Conservation (phyloP, 2,113 vertebrate genomes). For the Hiodon alosoides region DNA sequence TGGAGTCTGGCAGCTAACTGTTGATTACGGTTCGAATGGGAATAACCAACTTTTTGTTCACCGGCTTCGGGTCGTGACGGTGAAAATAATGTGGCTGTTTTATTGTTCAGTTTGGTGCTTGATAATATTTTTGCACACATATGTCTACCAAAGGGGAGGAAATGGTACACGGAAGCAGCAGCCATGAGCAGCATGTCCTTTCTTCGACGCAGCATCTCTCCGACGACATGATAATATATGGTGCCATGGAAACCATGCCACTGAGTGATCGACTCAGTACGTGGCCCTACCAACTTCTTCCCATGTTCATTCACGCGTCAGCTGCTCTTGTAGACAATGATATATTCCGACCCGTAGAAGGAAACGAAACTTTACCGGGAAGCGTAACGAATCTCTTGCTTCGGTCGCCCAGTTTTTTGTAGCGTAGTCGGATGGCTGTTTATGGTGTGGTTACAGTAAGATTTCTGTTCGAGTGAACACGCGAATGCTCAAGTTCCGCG, state of each 20-base stretch:
- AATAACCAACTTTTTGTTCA: too few species aligned
- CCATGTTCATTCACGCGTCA: constrained; percentile 30
- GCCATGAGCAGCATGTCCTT: not conserved
- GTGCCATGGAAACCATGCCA: not conserved
- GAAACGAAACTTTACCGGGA: constrained; percentile 11
- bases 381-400: constrained; percentile 23
- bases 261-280: not conserved
- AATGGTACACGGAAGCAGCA: not conserved
- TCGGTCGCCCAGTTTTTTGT: constrained; percentile 2
- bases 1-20: too few species aligned
- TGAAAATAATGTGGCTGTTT: constrained; percentile 7
- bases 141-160: not conserved
- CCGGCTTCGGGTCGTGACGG: not conserved
- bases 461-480: constrained; percentile 34
- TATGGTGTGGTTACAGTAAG: constrained; percentile 34
- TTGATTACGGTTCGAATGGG: too few species aligned
- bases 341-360: constrained; percentile 23
- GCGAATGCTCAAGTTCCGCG: constrained; percentile 18
- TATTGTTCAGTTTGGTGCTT: not conserved
- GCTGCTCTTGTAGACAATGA: constrained; percentile 14
- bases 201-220: not conserved
- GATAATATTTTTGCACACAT: not conserved
- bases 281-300: constrained; percentile 26
- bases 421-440: constrained; percentile 5
- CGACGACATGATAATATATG: not conserved